phyloP scores from a whole-genome alignment of 2,888 invertebrate species.

The Tanaodytes sp. region DNA sequence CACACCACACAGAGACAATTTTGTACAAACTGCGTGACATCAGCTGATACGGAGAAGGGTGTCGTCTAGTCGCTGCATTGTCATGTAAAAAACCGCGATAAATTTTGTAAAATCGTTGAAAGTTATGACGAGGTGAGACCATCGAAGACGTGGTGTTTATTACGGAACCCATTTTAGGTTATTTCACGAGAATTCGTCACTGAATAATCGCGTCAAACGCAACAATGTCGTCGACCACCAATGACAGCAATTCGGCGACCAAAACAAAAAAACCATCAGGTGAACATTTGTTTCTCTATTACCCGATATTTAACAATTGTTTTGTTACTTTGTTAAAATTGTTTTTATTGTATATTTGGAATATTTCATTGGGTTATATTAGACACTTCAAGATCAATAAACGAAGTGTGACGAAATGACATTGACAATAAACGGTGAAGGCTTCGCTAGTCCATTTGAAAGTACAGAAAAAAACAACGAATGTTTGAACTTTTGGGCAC shows the following conservation, averaged over 20 bases:
- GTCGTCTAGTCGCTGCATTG: slow-evolving; percentile 20
- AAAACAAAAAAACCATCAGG: slow-evolving; percentile 71
- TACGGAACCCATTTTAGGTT: neutral
- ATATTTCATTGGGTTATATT: neutral
- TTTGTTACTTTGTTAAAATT: too few species aligned
- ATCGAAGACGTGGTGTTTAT: neutral
- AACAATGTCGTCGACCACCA: slow-evolving; percentile 51
- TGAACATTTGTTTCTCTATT: slow-evolving; percentile 51
- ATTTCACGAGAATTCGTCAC: neutral
- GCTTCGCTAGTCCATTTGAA: too few species aligned
- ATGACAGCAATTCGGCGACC: slow-evolving; percentile 62
- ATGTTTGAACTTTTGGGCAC: too few species aligned
- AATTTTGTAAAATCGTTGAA: slow-evolving; percentile 1
- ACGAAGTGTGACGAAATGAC: neutral
- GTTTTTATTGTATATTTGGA: too few species aligned
- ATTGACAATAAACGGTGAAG: too few species aligned
- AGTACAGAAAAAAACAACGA: too few species aligned
- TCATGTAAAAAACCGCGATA: slow-evolving; percentile 8
- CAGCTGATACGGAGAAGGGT: slow-evolving; percentile 26
- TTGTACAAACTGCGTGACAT: slow-evolving; percentile 2
- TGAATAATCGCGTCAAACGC: neutral
- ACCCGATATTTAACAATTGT: too few species aligned
- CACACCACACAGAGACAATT: slow-evolving; percentile 1
- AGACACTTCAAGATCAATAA: neutral
- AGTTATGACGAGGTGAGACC: slow-evolving; percentile 17